Evolutionary conservation across 2,797 vertebrate species (phyloP), one percentile per base, ranked within the genome.

Genomic region (Epinephelus malabaricus): DNA sequence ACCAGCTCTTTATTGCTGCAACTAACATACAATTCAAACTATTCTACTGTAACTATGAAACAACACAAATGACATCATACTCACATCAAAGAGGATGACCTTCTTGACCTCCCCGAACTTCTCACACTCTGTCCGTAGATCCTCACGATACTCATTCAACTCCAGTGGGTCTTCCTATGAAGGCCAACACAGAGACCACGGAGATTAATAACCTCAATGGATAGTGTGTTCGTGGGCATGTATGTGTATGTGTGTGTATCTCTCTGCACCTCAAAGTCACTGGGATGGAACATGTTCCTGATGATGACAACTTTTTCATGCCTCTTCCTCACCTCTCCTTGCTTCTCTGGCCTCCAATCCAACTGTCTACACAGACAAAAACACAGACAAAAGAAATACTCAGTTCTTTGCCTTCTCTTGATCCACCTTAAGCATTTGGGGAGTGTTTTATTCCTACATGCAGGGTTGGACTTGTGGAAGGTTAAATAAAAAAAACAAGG

Each of bases 81-180:
- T 94, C 96, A 99, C 98, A 90, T 99, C 98, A 88, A 98, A 99
- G 85, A 99, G 95, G 86, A 99, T 96, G 89, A 99, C 97, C 84
- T 99, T 99, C 93, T 97, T 99, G 49, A 98, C 97, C 88, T 95
- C 96, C n/a, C 98, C 98, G 70, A 99, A 99, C 89, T 99, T 99
- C 64, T 98, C 97, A 92, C 98, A 99, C 82, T 99, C 98, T 1
- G 95, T 94, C 67, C 97, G 94, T 75, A 99, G 95, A 89, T 99
- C 98, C 51, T 99, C 98, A 64, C 97, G 95, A 86, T 99, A 99
- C 87, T 99, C 98, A 84, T 99, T 99, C 83, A 99, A 85, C 75
- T 97, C 97, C 90, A 99, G 92, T 0, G 98, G 98, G 81, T 99
- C 98, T 84, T 98, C 98, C 98, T 99, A 81, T 27, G 86, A 87